Evolutionary conservation across 2,888 invertebrate genomes (phyloP).

Genomic region (Zygothrica quintamaculata): DNA sequence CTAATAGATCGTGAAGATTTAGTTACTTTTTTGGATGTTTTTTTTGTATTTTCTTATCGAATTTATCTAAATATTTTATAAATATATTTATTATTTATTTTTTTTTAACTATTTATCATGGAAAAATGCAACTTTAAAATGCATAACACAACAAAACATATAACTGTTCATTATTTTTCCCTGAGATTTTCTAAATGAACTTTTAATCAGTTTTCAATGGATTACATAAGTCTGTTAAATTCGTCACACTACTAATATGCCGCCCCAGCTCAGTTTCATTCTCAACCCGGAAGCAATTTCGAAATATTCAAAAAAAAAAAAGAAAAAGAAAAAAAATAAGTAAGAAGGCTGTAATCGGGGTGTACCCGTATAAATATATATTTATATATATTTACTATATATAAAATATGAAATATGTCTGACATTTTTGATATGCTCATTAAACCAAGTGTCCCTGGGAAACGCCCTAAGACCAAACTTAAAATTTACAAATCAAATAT

Average conservation of each 20-base stretch:
- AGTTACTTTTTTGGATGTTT: too few relatives aligned
- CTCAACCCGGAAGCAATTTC: slow-evolving; percentile 48
- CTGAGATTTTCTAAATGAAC: neutral
- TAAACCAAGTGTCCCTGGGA: slow-evolving; percentile 44
- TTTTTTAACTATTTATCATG: slow-evolving; percentile 31
- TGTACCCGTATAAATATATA: too few relatives aligned
- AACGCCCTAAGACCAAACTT: slow-evolving; percentile 47
- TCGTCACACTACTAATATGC: slow-evolving; percentile 45
- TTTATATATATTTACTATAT: neutral
- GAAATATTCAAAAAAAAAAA: slow-evolving; percentile 23
- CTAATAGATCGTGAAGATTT: too few relatives aligned
- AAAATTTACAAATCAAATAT: neutral
- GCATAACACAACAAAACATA: slow-evolving; percentile 15
- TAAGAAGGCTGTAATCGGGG: too few relatives aligned
- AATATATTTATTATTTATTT: neutral
- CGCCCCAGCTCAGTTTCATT: slow-evolving; percentile 34
- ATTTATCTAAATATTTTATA: neutral
- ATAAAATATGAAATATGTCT: slow-evolving; percentile 18
- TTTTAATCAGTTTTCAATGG: slow-evolving; percentile 57
- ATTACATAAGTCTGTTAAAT: slow-evolving; percentile 49
- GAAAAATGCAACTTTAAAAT: slow-evolving; percentile 11
- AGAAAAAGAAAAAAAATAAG: slow-evolving; percentile 1
- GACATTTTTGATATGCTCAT: slow-evolving; percentile 39
- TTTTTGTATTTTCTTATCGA: neutral
- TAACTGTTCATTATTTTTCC: slow-evolving; percentile 3